Evolutionary conservation across 92 coral and sea anemone genomes (phyloP).

Genomic region (Hydrozoanthus gracilis): DNA sequence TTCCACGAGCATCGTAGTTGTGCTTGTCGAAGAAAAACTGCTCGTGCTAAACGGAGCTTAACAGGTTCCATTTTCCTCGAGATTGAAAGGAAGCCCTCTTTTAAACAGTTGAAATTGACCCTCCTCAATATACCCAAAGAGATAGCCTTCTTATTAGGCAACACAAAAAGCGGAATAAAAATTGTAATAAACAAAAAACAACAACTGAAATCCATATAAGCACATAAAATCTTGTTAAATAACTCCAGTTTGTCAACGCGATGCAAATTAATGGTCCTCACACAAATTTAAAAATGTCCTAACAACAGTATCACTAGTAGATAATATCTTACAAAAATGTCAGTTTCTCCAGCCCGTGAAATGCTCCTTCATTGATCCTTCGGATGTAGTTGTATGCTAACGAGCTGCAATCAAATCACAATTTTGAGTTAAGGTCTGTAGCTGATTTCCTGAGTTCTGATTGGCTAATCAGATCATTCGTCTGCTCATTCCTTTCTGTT

Average conservation of each 20-base stretch:
- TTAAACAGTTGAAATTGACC: too few relatives aligned
- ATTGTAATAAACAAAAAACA: not conserved
- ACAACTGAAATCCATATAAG: not conserved
- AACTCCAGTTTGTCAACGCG: not conserved
- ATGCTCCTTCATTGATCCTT: conserved; percentile 28
- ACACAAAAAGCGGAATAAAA: not conserved
- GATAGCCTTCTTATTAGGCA: not conserved
- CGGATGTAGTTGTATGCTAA: conserved; percentile 31
- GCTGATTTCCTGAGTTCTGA: not conserved
- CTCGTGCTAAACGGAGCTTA: not conserved
- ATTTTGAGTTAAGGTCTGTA: not conserved
- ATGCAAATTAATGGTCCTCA: too few relatives aligned
- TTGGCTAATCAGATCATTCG: not conserved
- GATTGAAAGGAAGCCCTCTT: not conserved
- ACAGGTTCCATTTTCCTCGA: not conserved
- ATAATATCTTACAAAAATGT: conserved; percentile 18
- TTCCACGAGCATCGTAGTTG: not conserved
- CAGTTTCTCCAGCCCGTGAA: conserved; percentile 33
- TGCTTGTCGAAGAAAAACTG: not conserved
- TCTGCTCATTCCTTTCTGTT: not conserved
- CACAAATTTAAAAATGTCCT: not conserved
- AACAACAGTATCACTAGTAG: not conserved
- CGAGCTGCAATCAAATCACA: conserved; percentile 7
- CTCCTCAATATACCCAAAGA: not conserved
- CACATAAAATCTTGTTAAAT: not conserved